Base-by-base conservation (phyloP, 2,888 invertebrate species). In the Dicranocentrus wangi region DNA sequence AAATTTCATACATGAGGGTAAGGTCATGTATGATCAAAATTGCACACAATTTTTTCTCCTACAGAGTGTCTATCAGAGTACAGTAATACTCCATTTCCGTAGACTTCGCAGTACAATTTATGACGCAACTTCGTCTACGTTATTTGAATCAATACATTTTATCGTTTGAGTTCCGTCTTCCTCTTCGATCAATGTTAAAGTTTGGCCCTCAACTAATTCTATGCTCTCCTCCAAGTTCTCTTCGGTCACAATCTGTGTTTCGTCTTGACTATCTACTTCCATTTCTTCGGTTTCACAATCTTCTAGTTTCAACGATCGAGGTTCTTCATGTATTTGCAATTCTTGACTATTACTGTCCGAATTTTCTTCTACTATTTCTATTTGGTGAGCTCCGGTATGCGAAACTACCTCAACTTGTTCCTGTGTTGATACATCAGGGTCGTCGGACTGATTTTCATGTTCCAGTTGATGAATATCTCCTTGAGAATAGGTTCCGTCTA, bases 81-180 rank as follows among this genome's bases (percentile, higher is more conserved):
- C 32, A 7, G 3, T 7, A 32, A 32, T 32, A 10, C 32, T 32
- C 3, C 32, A 7, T 32, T 7, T 32, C 32, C 32, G 32, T 32
- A 32, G 10, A 32, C 3, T 7, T 10, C 10, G 32, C 3, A 10
- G 32, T 32, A 32, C 32, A n/a, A n/a, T 65, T 73, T 75, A 75
- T 21, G 66, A 75, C 8, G 72, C 21, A 1, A 63, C 27, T 63
- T 77, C 61, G 7, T 77, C 69, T 0, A 51, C 69, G 21, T 21
- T 58, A 21, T 21, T 28, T 10, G 17, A 21, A 19, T 69, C 70
- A 17, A 77, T 69, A 21, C 53, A 53, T 53, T 70, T 70, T 13
- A 76, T 47, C 13, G 81, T 81, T 68, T 77, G 76, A 10, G 81
- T 76, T 17, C 76, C 81, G 61, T 81, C 81, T 28, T 81, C 81